phyloP scores from a whole-genome alignment of 2,888 invertebrate species.

The Orchesellides sinensis region DNA sequence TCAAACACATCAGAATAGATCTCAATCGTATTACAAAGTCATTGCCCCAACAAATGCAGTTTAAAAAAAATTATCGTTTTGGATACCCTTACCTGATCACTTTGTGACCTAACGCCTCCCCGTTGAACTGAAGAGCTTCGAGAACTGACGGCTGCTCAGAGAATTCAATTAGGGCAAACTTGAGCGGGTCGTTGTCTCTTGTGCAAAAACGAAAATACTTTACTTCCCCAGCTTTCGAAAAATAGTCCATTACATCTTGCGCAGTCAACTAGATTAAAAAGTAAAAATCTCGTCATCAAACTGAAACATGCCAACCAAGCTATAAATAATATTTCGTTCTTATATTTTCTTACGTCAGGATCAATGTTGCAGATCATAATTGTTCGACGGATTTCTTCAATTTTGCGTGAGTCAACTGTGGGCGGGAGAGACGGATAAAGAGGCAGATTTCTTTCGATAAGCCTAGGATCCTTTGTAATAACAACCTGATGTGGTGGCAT shows the following conservation, averaged over 20 bases:
- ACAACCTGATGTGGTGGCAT: constrained; percentile 90
- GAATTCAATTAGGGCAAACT: constrained; percentile 94
- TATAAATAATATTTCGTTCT: too few relatives aligned
- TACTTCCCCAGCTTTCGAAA: constrained; percentile 92
- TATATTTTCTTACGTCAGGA: constrained; percentile 72
- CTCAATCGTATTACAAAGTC: constrained; percentile 17
- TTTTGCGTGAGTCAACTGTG: constrained; percentile 90
- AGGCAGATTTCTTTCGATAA: constrained; percentile 88
- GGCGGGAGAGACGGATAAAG: constrained; percentile 94
- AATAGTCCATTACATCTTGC: constrained; percentile 93
- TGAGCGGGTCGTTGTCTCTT: constrained; percentile 85
- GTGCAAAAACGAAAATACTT: constrained; percentile 96
- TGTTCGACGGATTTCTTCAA: constrained; percentile 97
- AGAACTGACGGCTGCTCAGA: constrained; percentile 93
- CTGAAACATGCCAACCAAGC: too few relatives aligned
- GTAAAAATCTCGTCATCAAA: constrained; percentile 8
- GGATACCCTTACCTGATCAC: constrained; percentile 77
- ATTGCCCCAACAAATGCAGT: constrained; percentile 34
- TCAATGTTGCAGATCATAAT: constrained; percentile 89
- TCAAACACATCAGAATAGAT: constrained; percentile 7
- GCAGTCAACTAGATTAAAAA: constrained; percentile 77
- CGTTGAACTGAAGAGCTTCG: constrained; percentile 91
- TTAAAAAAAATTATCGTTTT: not conserved
- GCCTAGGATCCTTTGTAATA: constrained; percentile 91
- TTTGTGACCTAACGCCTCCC: constrained; percentile 79